Evolutionary conservation across 1,140 invertebrate species (phyloP).

Genomic region (Leptinotarsa undecemlineata): DNA sequence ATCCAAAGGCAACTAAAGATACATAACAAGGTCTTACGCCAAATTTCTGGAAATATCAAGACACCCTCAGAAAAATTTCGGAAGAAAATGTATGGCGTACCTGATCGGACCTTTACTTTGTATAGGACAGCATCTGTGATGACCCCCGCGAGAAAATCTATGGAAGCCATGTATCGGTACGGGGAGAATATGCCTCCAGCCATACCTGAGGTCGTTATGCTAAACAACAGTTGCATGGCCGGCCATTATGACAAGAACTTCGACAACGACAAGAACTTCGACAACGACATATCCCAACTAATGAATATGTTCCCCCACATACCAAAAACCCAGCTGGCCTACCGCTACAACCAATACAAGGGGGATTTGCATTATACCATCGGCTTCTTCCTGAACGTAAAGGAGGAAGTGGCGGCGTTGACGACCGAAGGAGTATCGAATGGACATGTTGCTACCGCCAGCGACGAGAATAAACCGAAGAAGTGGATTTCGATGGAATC

Average conservation of each 20-base stretch:
- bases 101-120: not conserved
- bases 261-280: slow-evolving; percentile 33
- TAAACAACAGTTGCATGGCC: slow-evolving; percentile 71
- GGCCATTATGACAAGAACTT: slow-evolving; percentile 47
- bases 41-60: slow-evolving; percentile 22
- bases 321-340: slow-evolving; percentile 61
- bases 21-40: not conserved
- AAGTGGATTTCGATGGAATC: slow-evolving; percentile 36
- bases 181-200: slow-evolving; percentile 43
- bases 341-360: slow-evolving; percentile 74
- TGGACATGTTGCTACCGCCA: no score
- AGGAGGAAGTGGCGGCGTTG: slow-evolving; percentile 28
- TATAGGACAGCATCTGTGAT: not conserved
- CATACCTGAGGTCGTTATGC: slow-evolving; percentile 55
- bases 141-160: slow-evolving; percentile 34
- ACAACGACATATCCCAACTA: slow-evolving; percentile 38
- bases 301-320: slow-evolving; percentile 70
- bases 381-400: slow-evolving; percentile 67
- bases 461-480: not conserved
- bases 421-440: not conserved
- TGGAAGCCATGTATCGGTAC: slow-evolving; percentile 41
- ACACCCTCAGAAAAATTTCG: not conserved
- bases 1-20: no score
- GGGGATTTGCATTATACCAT: slow-evolving; percentile 76
- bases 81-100: slow-evolving; percentile 36